Percentiles rank a stretch among this genome's conserved stretches.
Conservation (phyloP, 2,113 vertebrate species). For the Columba janthina region DNA sequence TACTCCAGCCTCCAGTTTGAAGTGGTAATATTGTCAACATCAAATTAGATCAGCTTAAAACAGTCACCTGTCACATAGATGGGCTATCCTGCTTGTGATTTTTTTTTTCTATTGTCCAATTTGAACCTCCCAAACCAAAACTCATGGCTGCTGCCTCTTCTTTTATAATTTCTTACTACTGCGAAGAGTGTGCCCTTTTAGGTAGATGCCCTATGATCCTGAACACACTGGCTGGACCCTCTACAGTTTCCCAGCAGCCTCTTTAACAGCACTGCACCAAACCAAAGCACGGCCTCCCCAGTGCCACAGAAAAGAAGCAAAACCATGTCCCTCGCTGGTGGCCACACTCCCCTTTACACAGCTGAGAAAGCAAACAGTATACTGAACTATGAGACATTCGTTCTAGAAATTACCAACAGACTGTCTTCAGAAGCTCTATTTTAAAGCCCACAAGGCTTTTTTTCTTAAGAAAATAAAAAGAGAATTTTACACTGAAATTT, state of each 20-base stretch:
- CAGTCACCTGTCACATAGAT: neutral
- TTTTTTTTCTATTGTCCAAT: neutral
- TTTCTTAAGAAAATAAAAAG: neutral
- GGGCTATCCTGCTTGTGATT: neutral
- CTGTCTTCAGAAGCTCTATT: neutral
- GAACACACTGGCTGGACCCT: neutral
- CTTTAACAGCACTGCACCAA: neutral
- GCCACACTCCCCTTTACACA: neutral
- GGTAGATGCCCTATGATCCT: accelerated
- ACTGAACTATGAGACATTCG: neutral
- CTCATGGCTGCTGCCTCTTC: neutral
- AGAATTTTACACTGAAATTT: neutral
- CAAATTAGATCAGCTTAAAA: neutral
- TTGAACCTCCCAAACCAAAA: neutral
- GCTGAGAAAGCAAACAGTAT: neutral
- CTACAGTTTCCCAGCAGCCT: neutral
- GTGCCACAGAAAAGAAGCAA: neutral
- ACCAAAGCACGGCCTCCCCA: neutral
- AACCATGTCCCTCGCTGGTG: neutral
- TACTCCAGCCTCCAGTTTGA: neutral
- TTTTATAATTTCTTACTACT: neutral
- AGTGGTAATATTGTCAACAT: neutral
- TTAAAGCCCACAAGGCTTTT: neutral
- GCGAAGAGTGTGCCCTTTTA: neutral
- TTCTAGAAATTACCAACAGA: neutral